Percentiles rank a stretch among this genome's conserved stretches.
phyloP scores from a whole-genome alignment of 2,113 vertebrate species.

The Polypterus bichir region DNA sequence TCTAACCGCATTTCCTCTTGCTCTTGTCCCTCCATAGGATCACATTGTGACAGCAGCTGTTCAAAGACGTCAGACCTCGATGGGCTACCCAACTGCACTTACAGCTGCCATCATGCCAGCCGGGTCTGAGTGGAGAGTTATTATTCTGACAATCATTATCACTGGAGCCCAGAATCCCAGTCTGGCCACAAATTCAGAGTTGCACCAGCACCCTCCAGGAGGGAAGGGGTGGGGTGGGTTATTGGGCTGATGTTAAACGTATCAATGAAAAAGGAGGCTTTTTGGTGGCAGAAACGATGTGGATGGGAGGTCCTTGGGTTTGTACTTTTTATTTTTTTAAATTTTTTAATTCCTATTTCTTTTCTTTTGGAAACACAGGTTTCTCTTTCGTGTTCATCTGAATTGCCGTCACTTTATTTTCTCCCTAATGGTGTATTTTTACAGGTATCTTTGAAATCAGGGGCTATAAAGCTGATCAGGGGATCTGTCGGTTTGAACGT shows the following conservation, averaged over 20 bases:
- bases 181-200: conserved; percentile 47
- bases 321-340: too few species aligned
- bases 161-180: conserved; percentile 42
- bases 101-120: conserved; percentile 48
- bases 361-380: too few species aligned
- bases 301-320: too few species aligned
- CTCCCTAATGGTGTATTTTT: too few species aligned
- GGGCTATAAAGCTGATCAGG: too few species aligned
- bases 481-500: too few species aligned
- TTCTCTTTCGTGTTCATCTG: too few species aligned
- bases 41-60: conserved; percentile 41
- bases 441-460: too few species aligned
- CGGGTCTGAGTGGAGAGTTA: conserved; percentile 42
- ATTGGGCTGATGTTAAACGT: conserved; percentile 21
- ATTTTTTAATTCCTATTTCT: too few species aligned
- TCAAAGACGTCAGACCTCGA: conserved; percentile 43
- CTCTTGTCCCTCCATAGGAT: conserved; percentile 25
- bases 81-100: conserved; percentile 46
- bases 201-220: conserved; percentile 46
- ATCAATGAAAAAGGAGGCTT: too few species aligned
- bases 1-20: conserved; percentile 6
- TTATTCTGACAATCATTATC: conserved; percentile 32
- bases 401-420: too few species aligned
- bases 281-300: too few species aligned
- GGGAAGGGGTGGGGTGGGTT: conserved; percentile 43